Base-by-base conservation (phyloP, 2,113 vertebrate genomes). In the Takifugu bimaculatus region DNA sequence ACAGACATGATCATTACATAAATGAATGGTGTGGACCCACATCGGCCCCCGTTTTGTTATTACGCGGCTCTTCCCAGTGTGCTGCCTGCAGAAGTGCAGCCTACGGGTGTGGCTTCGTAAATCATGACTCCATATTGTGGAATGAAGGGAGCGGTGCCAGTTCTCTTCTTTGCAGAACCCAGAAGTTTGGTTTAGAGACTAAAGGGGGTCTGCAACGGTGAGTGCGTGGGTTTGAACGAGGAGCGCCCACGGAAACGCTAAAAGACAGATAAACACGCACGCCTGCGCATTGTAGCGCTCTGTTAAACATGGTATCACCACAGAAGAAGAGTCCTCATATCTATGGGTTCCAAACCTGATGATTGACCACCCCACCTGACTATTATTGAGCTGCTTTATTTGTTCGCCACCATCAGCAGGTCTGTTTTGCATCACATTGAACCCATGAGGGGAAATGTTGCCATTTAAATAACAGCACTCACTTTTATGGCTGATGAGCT, bases 71-170 rank as follows among this genome's bases (percentile, higher is more conserved):
- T 56, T 80, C 57, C 35, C 27, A 4, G 63, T 43, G 54, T 64
- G 60, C 45, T 32, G 71, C 29, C 64, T 60, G 64, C 35, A 27
- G 68, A 50, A 55, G 73, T 74, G 58, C 58, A 66, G 77, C 50
- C 60, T 78, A 68, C 43, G 87, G 85, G 87, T 80, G 86, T 15
- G 86, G 88, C 82, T 81, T 85, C 68, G 77, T 85, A 80, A 85
- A 63, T 85, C 77, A 86, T 90, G 88, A 90, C 87, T 90, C 79
- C 56, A 47, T 73, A 77, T 77, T 88, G 54, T 80, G 90, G 90
- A 90, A 90, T 91, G 89, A 91, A 88, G 83, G 88, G 88, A 89
- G 87, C 77, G 65, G 82, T 82, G 85, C 88, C 85, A 87, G 79
- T 68, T 87, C 78, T 85, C 11, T 85, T 88, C 78, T 88, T 78